phyloP scores from a whole-genome alignment of 2,113 vertebrate species.

The Aramus guarauna region DNA sequence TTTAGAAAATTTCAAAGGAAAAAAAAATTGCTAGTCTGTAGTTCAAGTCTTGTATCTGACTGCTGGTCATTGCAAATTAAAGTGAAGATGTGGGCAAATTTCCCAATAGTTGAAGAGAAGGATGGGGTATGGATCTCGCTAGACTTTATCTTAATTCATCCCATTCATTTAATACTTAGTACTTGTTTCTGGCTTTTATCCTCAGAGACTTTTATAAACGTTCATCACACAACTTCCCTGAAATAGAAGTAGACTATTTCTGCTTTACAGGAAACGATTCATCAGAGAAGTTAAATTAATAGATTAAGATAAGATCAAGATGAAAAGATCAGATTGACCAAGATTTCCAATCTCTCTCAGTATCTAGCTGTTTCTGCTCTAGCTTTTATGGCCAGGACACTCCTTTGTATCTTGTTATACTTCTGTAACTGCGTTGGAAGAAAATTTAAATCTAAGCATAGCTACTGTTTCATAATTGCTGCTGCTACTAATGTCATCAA shows the following conservation, averaged over 20 bases:
- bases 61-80: not conserved
- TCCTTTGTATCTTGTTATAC: not conserved
- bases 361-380: not conserved
- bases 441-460: not conserved
- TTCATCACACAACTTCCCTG: constrained; percentile 7
- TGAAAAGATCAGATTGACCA: not conserved
- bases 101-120: not conserved
- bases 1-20: not conserved
- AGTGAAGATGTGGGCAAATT: not conserved
- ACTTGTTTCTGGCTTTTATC: constrained; percentile 1
- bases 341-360: not conserved
- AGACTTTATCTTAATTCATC: not conserved
- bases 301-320: not conserved
- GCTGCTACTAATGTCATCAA: not conserved
- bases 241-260: constrained; percentile 22
- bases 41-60: not conserved
- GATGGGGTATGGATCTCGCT: not conserved
- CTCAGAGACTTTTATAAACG: not conserved
- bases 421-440: not conserved
- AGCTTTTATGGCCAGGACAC: not conserved
- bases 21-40: not conserved
- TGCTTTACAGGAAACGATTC: constrained; percentile 38
- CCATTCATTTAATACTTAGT: not conserved
- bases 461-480: not conserved
- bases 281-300: not conserved